Percentiles rank a stretch among this genome's conserved stretches.
Conservation (phyloP, 2,888 invertebrate genomes). For the Amorpha juglandis region DNA sequence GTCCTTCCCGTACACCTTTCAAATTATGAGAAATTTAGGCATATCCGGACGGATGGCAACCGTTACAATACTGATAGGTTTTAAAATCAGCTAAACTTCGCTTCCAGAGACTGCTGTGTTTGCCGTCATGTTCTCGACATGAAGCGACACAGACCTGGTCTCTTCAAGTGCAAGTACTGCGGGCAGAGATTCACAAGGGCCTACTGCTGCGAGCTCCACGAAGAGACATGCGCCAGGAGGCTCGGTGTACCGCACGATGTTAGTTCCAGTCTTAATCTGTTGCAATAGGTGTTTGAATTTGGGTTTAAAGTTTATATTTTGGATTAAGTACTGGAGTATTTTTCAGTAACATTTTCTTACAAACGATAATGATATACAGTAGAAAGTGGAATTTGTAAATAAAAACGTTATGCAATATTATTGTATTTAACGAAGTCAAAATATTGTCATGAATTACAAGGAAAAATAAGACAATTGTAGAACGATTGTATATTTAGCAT, state of each 20-base stretch:
- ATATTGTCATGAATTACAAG: too few relatives aligned
- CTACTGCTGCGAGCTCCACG: slow-evolving; percentile 73
- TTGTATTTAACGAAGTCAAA: not conserved
- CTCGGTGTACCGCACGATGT: slow-evolving; percentile 49
- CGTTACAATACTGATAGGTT: not conserved
- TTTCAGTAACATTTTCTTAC: too few relatives aligned
- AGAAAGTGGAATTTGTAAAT: too few relatives aligned
- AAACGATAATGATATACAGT: too few relatives aligned
- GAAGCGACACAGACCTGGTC: slow-evolving; percentile 36
- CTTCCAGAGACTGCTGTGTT: slow-evolving; percentile 64
- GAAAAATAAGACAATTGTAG: too few relatives aligned
- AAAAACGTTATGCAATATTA: not conserved
- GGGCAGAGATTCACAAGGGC: slow-evolving; percentile 68
- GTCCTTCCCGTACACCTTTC: too few relatives aligned
- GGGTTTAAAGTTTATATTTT: not conserved
- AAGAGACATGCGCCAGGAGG: slow-evolving; percentile 57
- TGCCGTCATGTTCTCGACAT: slow-evolving; percentile 62
- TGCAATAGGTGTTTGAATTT: not conserved
- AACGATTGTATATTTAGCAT: not conserved
- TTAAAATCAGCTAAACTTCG: not conserved
- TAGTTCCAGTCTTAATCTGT: slow-evolving; percentile 34
- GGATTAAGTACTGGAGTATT: not conserved
- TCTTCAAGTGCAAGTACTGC: slow-evolving; percentile 66
- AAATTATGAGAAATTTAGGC: too few relatives aligned
- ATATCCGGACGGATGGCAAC: too few relatives aligned